These are phyloP conservation scores for Meiosimyza decipiens DNA, from an alignment of 2,888 invertebrate genomes.

Conservation along the genomic window DNA sequence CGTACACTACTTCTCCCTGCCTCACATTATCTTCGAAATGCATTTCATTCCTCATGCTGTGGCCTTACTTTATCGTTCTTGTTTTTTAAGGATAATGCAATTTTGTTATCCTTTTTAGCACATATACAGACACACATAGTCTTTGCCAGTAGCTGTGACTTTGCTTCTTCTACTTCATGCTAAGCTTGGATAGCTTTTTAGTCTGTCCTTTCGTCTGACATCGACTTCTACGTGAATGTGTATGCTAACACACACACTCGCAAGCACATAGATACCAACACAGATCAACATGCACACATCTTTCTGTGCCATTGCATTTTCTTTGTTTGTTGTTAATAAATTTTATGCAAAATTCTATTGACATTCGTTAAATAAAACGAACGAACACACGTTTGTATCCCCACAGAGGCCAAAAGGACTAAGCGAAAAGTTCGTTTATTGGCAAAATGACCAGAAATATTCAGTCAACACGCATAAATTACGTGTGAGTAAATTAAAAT, in stretches of 20 bases:
- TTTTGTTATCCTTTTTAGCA: conserved; percentile 33
- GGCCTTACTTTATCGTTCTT: conserved; percentile 26
- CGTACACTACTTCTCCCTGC: not conserved
- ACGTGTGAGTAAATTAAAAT: conserved; percentile 61
- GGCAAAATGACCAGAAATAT: conserved; percentile 44
- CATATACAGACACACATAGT: not conserved
- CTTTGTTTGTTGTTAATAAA: conserved; percentile 44
- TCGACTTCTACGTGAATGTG: not conserved
- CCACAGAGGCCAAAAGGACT: no score
- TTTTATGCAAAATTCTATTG: conserved; percentile 35
- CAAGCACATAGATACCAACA: not conserved
- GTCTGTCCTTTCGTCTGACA: conserved; percentile 1
- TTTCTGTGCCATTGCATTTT: conserved; percentile 34
- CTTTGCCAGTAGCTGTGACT: not conserved
- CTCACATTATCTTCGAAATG: conserved; percentile 12
- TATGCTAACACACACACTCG: conserved; percentile 6
- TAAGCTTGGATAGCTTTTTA: not conserved
- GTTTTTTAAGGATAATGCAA: conserved; percentile 34
- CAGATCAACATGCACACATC: not conserved
- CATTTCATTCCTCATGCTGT: conserved; percentile 9
- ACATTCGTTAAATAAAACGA: conserved; percentile 28
- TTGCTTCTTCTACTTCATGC: no score
- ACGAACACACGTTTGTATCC: not conserved
- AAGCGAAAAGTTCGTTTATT: conserved; percentile 33
- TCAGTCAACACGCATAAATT: conserved; percentile 61